phyloP scores from a whole-genome alignment of 2,888 invertebrate species.

The Drosophila mimica region DNA sequence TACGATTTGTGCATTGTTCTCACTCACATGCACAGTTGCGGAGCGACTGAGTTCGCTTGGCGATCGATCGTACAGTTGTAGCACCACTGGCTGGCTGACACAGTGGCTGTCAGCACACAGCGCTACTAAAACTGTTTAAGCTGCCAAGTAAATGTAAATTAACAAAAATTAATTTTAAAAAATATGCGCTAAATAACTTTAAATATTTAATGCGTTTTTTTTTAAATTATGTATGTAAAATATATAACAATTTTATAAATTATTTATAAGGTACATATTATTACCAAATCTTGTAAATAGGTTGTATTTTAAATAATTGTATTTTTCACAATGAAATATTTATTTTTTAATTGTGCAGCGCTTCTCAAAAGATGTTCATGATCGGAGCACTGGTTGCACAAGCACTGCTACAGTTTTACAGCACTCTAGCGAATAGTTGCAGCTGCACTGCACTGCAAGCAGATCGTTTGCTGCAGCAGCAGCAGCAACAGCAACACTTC shows the following conservation, averaged over 20 bases:
- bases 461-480: conserved; percentile 2
- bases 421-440: background rate
- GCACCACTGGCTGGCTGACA: background rate
- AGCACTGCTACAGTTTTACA: background rate
- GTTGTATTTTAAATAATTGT: background rate
- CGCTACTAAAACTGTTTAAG: background rate
- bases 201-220: background rate
- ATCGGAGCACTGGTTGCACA: background rate
- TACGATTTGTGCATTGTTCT: background rate
- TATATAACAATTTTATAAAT: background rate
- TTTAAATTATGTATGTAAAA: background rate
- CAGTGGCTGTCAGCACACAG: background rate
- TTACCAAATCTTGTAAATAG: background rate
- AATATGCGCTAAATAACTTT: background rate
- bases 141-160: background rate
- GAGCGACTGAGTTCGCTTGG: background rate
- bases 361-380: background rate
- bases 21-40: background rate
- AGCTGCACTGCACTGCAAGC: background rate
- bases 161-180: background rate
- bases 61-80: conserved; percentile 1
- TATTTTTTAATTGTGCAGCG: background rate
- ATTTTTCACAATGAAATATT: background rate
- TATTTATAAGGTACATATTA: background rate
- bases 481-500: background rate